Base-by-base conservation (phyloP, 2,113 vertebrate species). In the Tamias sibiricus region DNA sequence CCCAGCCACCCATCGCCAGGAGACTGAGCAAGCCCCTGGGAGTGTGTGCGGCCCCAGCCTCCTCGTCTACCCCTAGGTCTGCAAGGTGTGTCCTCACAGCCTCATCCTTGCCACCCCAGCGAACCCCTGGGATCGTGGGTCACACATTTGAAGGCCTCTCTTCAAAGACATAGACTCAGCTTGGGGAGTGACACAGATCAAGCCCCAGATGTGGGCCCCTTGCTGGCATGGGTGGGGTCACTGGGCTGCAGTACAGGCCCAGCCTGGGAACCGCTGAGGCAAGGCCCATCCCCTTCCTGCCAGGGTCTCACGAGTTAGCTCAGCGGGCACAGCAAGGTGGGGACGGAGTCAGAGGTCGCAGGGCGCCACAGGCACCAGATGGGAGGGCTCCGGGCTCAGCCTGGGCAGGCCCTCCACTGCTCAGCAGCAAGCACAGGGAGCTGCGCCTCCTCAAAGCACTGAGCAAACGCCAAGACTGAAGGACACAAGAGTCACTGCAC, bases 11-110 rank as follows among this genome's bases (percentile, higher is more conserved):
- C 54, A 57, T 57, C 54, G 22, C 54, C 54, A 26, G 62, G 4
- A 32, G 59, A 9, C 4, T 37, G n/a, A 62, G 32, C n/a, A 57
- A 57, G 5, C 3, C 30, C 19, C 66, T 35, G 28, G 37, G 37
- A 40, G 37, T 0, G 13, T 14, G 69, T 28, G 19, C 10, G 0
- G 14, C 37, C 4, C 35, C 1, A 2, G n/a, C 10, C 66, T 59
- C 5, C 68, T 57, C 40, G 4, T 13, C 49, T 24, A 42, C 26
- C 17, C 5, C 52, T 26, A 10, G n/a, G n/a, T 54, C 64, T 35
- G 14, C 22, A 74, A 40, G 35, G 17, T 7, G 11, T 40, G 24
- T 71, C 62, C 62, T 44, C 30, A 26, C 16, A 30, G 30, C 72
- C 35, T 7, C 13, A 57, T 8, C 37, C 62, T 42, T 6, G 6